Evolutionary conservation across 2,113 vertebrate genomes (phyloP).

Genomic region (Callocephalon fimbriatum): DNA sequence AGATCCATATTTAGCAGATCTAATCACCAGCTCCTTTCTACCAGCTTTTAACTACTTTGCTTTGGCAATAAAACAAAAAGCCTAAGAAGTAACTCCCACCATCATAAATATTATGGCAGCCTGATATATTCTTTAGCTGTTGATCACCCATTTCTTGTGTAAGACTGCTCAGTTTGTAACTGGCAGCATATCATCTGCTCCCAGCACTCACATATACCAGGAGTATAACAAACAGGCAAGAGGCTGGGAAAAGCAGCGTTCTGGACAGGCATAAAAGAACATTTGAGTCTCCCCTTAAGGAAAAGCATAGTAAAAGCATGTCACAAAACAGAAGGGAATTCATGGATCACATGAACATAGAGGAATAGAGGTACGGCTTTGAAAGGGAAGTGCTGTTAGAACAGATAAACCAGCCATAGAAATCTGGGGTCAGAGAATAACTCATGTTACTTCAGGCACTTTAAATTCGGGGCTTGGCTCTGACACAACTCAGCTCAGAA

Average conservation of each 20-base stretch:
- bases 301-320: background rate
- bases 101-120: background rate
- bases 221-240: background rate
- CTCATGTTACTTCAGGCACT: background rate
- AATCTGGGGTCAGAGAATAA: background rate
- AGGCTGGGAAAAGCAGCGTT: background rate
- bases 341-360: background rate
- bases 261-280: background rate
- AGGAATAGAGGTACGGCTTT: background rate
- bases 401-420: background rate
- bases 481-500: background rate
- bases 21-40: background rate
- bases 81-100: background rate
- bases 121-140: background rate
- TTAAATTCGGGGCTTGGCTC: background rate
- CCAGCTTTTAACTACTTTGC: background rate
- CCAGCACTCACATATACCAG: background rate
- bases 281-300: background rate
- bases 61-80: background rate
- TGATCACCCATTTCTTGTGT: background rate
- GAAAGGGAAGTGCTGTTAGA: background rate
- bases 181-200: background rate
- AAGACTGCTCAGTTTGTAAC: background rate
- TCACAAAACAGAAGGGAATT: background rate
- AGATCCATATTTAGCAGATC: background rate